Evolutionary conservation across 2,888 invertebrate genomes (phyloP).

Genomic region (Nephrotoma guestfalica): DNA sequence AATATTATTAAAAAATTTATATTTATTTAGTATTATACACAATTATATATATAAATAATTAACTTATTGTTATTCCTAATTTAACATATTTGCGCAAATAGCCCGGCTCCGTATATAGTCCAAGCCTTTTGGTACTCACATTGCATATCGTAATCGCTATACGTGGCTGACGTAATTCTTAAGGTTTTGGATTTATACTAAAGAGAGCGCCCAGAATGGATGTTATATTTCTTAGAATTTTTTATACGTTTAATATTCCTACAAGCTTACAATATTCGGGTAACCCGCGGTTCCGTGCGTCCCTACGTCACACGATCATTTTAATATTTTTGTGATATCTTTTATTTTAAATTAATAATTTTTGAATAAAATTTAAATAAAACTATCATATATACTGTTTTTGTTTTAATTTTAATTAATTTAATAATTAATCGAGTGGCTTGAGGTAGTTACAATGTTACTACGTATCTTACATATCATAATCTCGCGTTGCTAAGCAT

Average conservation of each 20-base stretch:
- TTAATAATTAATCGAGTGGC: neutral
- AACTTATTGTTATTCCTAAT: neutral
- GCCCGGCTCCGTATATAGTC: neutral
- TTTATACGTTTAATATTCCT: neutral
- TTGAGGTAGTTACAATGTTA: neutral
- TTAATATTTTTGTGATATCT: neutral
- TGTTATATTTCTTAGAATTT: neutral
- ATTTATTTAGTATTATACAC: neutral
- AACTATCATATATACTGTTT: neutral
- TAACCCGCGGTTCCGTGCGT: neutral
- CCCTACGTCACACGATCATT: neutral
- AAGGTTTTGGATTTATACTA: neutral
- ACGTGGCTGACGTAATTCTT: neutral
- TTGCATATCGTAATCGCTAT: neutral
- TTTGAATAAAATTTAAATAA: neutral
- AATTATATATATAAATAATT: neutral
- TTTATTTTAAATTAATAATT: neutral
- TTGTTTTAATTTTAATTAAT: neutral
- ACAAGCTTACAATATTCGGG: neutral
- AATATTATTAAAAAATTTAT: neutral
- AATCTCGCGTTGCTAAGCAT: neutral
- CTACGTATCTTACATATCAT: neutral
- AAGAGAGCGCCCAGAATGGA: neutral
- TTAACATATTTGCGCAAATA: neutral
- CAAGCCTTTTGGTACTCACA: neutral